phyloP scores from a whole-genome alignment of 1,140 invertebrate species.

The Rhagoletis pomonella region DNA sequence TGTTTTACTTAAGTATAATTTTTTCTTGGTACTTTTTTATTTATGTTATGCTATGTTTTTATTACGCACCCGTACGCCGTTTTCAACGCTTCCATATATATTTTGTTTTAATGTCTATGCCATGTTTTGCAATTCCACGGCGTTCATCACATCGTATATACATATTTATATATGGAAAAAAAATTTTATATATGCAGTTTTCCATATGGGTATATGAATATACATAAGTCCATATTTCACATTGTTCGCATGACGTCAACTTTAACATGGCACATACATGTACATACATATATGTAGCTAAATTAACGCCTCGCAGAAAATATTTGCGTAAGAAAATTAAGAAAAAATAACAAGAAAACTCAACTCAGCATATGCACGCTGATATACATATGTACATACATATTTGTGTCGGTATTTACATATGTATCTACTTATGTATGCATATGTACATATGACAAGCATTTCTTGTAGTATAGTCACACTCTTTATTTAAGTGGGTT shows the following conservation, averaged over 20 bases:
- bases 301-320: slow-evolving; percentile 29
- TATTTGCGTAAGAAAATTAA: slow-evolving; percentile 1
- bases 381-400: background rate
- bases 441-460: background rate
- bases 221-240: slow-evolving; percentile 7
- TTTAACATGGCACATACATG: too few species aligned
- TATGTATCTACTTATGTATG: too few species aligned
- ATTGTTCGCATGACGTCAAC: slow-evolving; percentile 21
- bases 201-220: background rate
- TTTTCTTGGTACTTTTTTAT: background rate
- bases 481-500: slow-evolving; percentile 1
- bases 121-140: slow-evolving; percentile 8
- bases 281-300: background rate
- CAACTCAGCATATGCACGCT: background rate
- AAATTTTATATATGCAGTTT: too few species aligned
- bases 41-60: background rate
- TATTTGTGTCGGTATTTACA: too few species aligned
- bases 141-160: background rate
- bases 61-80: background rate
- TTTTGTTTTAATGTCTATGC: slow-evolving; percentile 21
- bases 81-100: slow-evolving; percentile 14
- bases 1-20: too few species aligned
- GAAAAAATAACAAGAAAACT: slow-evolving; percentile 10
- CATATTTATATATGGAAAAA: too few species aligned
- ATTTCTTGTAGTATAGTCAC: background rate